phyloP scores from a whole-genome alignment of 2,888 invertebrate species.

The Philereme transversata region DNA sequence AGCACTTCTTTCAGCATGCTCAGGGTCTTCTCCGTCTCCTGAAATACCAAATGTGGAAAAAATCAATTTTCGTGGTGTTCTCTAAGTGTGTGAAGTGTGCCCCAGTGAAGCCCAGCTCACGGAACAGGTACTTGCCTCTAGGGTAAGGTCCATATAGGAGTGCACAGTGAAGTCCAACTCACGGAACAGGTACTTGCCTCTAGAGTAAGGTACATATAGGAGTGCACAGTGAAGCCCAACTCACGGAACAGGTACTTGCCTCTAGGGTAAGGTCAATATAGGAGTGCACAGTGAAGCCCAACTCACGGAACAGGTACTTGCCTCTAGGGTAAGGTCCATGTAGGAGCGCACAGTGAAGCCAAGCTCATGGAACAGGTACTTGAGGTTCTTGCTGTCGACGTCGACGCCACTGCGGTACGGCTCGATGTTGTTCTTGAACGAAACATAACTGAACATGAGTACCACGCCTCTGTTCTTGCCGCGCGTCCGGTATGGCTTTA shows the following conservation, averaged over 20 bases:
- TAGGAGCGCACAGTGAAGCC: conserved; percentile 79
- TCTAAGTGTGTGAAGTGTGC: no score
- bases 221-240: no score
- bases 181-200: no score
- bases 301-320: conserved; percentile 43
- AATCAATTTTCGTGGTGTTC: no score
- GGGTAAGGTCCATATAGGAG: no score
- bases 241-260: no score
- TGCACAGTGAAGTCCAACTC: no score
- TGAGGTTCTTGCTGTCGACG: conserved; percentile 83
- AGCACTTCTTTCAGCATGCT: conserved; percentile 63
- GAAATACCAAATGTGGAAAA: not conserved
- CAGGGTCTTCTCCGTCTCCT: conserved; percentile 71
- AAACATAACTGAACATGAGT: conserved; percentile 85
- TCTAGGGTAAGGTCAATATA: no score
- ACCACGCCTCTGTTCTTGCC: conserved; percentile 83
- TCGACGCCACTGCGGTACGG: conserved; percentile 83
- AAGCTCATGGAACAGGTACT: conserved; percentile 84
- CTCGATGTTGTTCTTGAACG: conserved; percentile 71
- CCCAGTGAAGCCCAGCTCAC: no score
- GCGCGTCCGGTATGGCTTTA: conserved; percentile 78
- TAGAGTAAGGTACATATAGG: no score
- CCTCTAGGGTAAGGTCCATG: conserved; percentile 69
- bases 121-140: no score
- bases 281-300: no score